phyloP scores from a whole-genome alignment of 2,113 vertebrate species.

The Hydrochoerus hydrochaeris region DNA sequence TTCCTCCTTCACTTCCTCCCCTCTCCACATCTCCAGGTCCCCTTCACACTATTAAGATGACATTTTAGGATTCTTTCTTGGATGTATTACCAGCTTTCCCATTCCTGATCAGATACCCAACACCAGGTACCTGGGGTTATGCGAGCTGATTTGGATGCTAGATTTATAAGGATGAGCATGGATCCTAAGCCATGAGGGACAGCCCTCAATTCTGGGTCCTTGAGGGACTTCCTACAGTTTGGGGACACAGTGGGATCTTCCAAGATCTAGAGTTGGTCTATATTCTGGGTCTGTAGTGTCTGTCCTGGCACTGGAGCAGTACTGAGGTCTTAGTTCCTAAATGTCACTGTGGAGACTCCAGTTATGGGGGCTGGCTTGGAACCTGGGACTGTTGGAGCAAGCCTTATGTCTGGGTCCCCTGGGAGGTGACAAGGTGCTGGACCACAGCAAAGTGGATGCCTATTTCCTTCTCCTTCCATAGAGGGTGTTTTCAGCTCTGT shows the following conservation, averaged over 20 bases:
- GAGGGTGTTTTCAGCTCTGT: background rate
- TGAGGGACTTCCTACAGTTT: too few relatives aligned
- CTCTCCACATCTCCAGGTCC: background rate
- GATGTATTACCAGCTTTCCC: background rate
- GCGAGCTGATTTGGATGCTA: background rate
- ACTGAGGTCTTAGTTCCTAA: background rate
- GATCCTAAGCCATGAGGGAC: too few relatives aligned
- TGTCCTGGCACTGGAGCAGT: background rate
- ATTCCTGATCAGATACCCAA: background rate
- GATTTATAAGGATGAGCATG: background rate
- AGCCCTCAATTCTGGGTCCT: too few relatives aligned
- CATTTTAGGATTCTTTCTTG: background rate
- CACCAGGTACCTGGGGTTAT: too few relatives aligned
- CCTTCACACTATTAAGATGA: background rate
- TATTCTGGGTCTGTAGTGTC: background rate
- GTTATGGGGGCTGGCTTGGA: background rate
- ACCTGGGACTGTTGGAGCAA: background rate
- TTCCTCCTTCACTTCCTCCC: background rate
- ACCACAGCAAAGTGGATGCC: background rate
- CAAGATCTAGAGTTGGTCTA: background rate
- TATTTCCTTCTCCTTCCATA: background rate
- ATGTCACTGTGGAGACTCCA: background rate
- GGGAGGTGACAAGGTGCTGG: background rate
- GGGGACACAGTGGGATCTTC: too few relatives aligned
- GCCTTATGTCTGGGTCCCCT: background rate